Percentiles rank a stretch among this genome's conserved stretches.
These are phyloP conservation scores for Noctua janthina DNA, from an alignment of 2,888 invertebrate species.

Conservation along the genomic window DNA sequence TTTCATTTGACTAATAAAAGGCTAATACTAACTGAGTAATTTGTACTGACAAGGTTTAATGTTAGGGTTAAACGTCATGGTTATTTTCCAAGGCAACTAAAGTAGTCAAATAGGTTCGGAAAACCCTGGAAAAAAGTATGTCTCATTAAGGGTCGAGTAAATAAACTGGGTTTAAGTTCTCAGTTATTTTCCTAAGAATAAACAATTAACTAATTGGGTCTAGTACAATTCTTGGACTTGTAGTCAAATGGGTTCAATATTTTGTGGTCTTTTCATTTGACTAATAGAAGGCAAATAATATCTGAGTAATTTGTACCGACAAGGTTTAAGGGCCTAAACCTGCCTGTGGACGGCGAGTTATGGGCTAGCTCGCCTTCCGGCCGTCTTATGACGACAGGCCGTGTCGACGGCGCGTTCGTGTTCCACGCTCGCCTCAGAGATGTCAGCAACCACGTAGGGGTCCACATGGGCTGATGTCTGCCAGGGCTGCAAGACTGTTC, in stretches of 20 bases:
- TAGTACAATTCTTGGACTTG: not conserved
- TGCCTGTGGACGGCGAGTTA: too few relatives aligned
- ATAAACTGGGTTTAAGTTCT: not conserved
- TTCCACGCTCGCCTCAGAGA: too few relatives aligned
- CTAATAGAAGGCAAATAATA: constrained; percentile 4
- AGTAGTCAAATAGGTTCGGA: constrained; percentile 3
- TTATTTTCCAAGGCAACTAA: constrained; percentile 11
- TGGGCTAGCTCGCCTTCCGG: too few relatives aligned
- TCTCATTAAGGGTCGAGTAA: not conserved
- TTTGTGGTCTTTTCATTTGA: constrained; percentile 8
- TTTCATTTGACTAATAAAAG: constrained; percentile 16
- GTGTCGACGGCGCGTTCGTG: too few relatives aligned
- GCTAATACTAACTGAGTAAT: constrained; percentile 12
- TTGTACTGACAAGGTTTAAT: not conserved
- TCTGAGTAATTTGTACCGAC: not conserved
- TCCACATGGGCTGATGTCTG: too few relatives aligned
- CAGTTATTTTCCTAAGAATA: constrained; percentile 4
- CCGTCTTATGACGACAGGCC: too few relatives aligned
- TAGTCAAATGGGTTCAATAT: not conserved
- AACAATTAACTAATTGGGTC: not conserved
- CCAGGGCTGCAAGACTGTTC: too few relatives aligned
- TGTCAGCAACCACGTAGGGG: too few relatives aligned
- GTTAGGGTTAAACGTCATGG: not conserved
- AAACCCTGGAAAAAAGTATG: constrained; percentile 7
- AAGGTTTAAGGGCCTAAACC: not conserved